These are phyloP conservation scores for Macrobrachium rosenbergii DNA, from an alignment of 1,140 invertebrate species.

Conservation along the genomic window DNA sequence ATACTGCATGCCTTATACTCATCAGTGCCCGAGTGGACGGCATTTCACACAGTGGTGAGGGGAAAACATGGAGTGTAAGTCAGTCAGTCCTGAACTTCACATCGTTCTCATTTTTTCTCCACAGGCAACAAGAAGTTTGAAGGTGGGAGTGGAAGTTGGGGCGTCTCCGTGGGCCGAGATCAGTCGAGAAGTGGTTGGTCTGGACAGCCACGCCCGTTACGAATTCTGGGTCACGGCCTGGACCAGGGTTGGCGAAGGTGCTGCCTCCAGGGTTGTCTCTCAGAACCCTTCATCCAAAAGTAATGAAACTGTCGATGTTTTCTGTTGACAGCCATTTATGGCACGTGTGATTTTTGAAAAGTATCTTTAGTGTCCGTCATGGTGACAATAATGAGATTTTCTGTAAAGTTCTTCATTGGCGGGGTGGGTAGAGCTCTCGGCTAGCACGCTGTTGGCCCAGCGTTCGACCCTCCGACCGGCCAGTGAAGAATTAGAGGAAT, in stretches of 20 bases:
- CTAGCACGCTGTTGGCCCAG: too few relatives aligned
- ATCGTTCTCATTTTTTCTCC: neutral
- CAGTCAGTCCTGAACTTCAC: neutral
- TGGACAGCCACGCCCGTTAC: conserved; percentile 74
- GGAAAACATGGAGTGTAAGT: too few relatives aligned
- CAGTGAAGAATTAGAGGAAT: too few relatives aligned
- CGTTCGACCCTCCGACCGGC: too few relatives aligned
- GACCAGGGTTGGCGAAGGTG: conserved; percentile 92
- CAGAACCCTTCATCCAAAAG: conserved; percentile 41
- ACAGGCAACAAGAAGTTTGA: conserved; percentile 20
- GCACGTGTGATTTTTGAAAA: too few relatives aligned
- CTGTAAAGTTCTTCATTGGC: too few relatives aligned
- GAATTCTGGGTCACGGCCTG: conserved; percentile 97
- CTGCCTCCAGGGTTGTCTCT: conserved; percentile 86
- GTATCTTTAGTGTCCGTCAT: too few relatives aligned
- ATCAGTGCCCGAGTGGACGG: too few relatives aligned
- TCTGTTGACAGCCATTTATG: neutral
- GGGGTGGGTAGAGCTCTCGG: too few relatives aligned
- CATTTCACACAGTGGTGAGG: too few relatives aligned
- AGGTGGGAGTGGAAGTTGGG: conserved; percentile 30
- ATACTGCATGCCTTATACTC: too few relatives aligned
- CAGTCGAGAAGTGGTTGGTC: conserved; percentile 45
- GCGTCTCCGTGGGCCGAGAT: conserved; percentile 40
- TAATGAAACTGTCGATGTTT: neutral
- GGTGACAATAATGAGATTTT: too few relatives aligned